These are phyloP conservation scores for Apamea sordens DNA, from an alignment of 2,888 invertebrate genomes.

Conservation along the genomic window DNA sequence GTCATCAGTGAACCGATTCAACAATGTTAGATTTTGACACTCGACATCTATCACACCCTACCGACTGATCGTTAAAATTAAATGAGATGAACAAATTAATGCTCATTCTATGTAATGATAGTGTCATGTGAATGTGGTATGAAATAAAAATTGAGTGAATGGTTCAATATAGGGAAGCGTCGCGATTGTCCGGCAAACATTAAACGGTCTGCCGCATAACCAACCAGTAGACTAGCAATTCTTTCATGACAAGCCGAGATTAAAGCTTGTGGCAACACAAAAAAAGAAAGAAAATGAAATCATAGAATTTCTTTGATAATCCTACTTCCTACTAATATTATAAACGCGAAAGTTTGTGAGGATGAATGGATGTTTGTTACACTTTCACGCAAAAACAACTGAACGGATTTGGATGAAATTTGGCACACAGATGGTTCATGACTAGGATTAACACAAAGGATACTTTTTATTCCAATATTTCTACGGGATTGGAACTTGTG, in stretches of 20 bases:
- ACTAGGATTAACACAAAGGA: no score
- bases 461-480: no score
- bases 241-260: background rate
- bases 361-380: no score
- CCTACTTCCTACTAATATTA: no score
- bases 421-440: no score
- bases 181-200: background rate
- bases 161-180: background rate
- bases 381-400: no score
- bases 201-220: background rate
- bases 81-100: background rate
- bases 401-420: no score
- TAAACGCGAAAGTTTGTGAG: no score
- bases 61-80: background rate
- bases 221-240: no score
- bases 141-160: background rate
- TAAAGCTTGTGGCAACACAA: background rate
- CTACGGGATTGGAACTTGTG: no score
- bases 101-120: background rate
- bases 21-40: background rate
- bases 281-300: background rate
- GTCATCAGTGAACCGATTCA: background rate
- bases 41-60: background rate
- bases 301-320: background rate
- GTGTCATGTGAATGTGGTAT: background rate